Evolutionary conservation across 2,113 vertebrate genomes (phyloP), one percentile per base, ranked within the genome.

Genomic region (Sciurus niger): DNA sequence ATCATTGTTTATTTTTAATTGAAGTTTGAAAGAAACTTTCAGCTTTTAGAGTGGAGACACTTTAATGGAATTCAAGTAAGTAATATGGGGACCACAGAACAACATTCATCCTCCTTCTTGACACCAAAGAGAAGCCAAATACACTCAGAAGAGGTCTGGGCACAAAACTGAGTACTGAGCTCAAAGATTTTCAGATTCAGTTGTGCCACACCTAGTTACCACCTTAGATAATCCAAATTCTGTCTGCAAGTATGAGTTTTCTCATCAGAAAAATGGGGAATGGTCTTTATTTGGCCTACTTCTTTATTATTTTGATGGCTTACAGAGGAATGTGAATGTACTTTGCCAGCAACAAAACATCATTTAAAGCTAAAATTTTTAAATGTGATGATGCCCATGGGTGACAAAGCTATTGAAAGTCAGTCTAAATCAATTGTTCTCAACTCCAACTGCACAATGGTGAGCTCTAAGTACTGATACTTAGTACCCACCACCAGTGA

Each of bases 121-220:
- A 83, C 89, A 89, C 6, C 13, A n/a, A 74, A 92, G 91, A 30
- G 40, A 93, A 94, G 25, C 93, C 32, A 96, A 95, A 83, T 53
- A 92, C 48, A 58, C 43, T 93, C 84, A 96, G 89, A 91, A 79
- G 55, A 40, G 28, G 8, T 48, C 22, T 87, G 13, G 55, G 55
- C 17, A 76, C 43, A 86, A 93, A 84, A 92, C 37, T 86, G 24
- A 93, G 16, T 76, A 60, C 8, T 48, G 24, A 32, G 4, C 28
- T 82, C 65, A 89, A 84, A 85, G 13, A 53, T 78, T 80, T 95
- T 80, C 40, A 89, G 24, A n/a, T 8, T 97, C 32, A 92, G 17
- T 65, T 86, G 25, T 92, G n/a, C 58, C 22, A 93, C 84, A 89
- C 60, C 17, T 72, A 92, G 74, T 63, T 37, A 93, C 22, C 93